Evolutionary conservation across 2,797 vertebrate species (phyloP).

Genomic region (Uromys caudimaculatus): DNA sequence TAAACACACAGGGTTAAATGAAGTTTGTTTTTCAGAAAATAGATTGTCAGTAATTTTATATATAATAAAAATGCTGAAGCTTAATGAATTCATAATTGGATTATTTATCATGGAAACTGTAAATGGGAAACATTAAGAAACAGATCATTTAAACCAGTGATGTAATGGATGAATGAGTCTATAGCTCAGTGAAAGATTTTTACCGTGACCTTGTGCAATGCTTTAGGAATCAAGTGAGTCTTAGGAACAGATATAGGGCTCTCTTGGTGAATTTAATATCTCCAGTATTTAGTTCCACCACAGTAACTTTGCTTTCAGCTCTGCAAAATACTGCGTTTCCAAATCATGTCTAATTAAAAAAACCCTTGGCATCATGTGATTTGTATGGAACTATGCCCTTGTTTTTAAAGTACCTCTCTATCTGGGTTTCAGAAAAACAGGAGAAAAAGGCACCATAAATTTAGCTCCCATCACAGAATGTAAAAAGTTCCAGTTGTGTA

Average conservation of each 20-base stretch:
- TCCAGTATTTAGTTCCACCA: neutral
- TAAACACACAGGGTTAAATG: neutral
- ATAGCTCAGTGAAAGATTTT: neutral
- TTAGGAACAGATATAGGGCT: neutral
- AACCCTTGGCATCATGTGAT: neutral
- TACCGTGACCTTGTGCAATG: neutral
- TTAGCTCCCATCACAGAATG: neutral
- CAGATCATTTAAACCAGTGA: constrained; percentile 1
- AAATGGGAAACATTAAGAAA: neutral
- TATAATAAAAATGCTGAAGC: constrained; percentile 2
- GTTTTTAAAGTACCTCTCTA: neutral
- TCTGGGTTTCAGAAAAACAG: neutral
- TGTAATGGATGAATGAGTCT: neutral
- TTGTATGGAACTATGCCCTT: neutral
- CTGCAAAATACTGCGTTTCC: neutral
- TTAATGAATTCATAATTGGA: constrained; percentile 30
- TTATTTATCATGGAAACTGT: constrained; percentile 27
- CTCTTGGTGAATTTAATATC: neutral
- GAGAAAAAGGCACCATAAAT: neutral
- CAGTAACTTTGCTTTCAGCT: neutral
- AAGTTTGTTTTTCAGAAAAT: constrained; percentile 8
- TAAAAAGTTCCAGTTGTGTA: neutral
- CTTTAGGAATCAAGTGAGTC: neutral
- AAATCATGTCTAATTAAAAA: constrained; percentile 1
- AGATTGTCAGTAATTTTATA: neutral